phyloP scores from a whole-genome alignment of 2,797 vertebrate species.

The Amazona ochrocephala region DNA sequence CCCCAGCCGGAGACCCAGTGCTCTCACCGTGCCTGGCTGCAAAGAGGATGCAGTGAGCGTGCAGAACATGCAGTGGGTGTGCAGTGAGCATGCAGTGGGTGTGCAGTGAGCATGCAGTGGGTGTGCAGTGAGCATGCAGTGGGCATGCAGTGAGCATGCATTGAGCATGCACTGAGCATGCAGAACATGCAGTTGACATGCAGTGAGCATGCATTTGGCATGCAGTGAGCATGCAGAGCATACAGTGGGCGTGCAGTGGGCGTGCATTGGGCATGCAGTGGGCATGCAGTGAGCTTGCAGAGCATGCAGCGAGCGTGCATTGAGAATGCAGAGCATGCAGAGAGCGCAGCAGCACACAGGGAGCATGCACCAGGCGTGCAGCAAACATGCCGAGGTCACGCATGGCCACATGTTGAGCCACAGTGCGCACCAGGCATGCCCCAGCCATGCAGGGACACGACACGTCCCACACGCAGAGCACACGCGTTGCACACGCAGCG shows the following conservation, averaged over 20 bases:
- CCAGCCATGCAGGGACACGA: not conserved
- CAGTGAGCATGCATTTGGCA: not conserved
- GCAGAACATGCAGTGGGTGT: no score
- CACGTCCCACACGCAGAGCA: fast-evolving
- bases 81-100: no score
- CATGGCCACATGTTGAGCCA: fast-evolving
- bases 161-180: not conserved
- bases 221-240: not conserved
- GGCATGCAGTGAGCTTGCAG: no score
- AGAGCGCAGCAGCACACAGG: fast-evolving
- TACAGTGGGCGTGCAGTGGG: not conserved
- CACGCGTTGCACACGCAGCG: fast-evolving
- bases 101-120: fast-evolving
- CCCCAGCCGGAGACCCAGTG: fast-evolving
- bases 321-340: not conserved
- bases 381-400: fast-evolving
- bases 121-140: no score
- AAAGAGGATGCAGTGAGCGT: not conserved
- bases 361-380: fast-evolving
- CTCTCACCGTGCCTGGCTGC: not conserved
- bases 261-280: not conserved
- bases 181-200: not conserved
- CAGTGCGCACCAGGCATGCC: no score
- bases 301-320: not conserved
- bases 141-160: not conserved